Base-by-base conservation (phyloP, 1,140 invertebrate genomes). In the Drosophila fuyamai region DNA sequence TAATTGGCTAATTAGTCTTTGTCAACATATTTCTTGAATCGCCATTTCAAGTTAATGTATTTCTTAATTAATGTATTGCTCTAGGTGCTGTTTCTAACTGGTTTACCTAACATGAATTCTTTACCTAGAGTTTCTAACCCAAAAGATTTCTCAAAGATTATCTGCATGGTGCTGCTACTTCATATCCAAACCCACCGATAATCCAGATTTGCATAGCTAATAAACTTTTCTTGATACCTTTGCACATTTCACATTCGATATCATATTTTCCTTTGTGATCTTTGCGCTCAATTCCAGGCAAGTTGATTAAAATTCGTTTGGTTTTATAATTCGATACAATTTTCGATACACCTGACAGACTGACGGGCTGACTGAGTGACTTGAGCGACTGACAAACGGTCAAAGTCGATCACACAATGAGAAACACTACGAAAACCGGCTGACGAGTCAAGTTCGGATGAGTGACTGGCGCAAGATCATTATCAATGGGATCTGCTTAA, bases 381-480 rank as follows among this genome's bases (percentile, higher is more conserved):
- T 16, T 72, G 48, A 59, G 47, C 23, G n/a, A 41, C 48, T 14
- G 62, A 47, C 63, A 23, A 46, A 18, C 43, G 35, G 41, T 18
- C 63, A 71, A 66, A 66, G 65, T 65, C 60, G 32, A 66, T 44
- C 65, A 44, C 65, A 65, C 36, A 35, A 65, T 67, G 23, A 36
- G 18, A 76, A 59, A 76, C 27, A 44, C 60, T 48, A 47, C 47
- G 44, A 56, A 76, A 66, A 57, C 36, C 53, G 54, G 51, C 60
- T 76, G 74, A 68, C 73, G 50, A 76, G 47, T 76, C 55, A 68
- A 76, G 72, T 76, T 76, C 50, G 74, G 74, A 76, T 76, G 74
- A 67, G 74, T 76, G 74, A 73, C 71, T 74, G 71, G 68, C 40
- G 71, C 71, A 44, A 65, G 74, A 76, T 76, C 74, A 76, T 76